Evolutionary conservation across 1,140 invertebrate genomes (phyloP), one percentile per base, ranked within the genome.

Genomic region (Nasonia longicornis): DNA sequence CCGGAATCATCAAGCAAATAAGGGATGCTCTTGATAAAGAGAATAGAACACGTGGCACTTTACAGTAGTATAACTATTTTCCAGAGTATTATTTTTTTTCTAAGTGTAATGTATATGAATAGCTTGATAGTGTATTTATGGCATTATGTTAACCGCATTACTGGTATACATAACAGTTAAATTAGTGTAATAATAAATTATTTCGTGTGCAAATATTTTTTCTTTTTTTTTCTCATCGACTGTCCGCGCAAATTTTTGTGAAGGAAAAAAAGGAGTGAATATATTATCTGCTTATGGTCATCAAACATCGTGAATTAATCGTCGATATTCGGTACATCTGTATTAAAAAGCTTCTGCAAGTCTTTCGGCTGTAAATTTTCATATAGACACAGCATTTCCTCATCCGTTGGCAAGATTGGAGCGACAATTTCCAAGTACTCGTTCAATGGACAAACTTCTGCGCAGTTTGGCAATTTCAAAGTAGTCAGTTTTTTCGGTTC

Each of bases 381-480:
- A n/a, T 29, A 70, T 31, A 78, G n/a, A 58, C 77, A 78, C 2
- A 69, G 11, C 77, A 78, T 78, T 3, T 78, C 77, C 2, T 78
- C 77, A 35, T 70, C 64, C 20, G 77, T 48, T 12, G 77, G 77
- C 26, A 78, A 70, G 6, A 70, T 14, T 52, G 64, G 45, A 16
- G 52, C 16, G 0, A 78, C n/a, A n/a, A 48, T 29, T 20, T 78
- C 52, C 26, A 70, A 20, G 20, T 78, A 78, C 3, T 70, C 31
- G 6, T 70, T 20, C 2, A 78, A 35, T 64, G 77, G 77, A 70
- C 77, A 78, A 22, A 70, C 31, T 48, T 78, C 64, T 20, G n/a
- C 3, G n/a, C 77, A 78, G 3, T 29, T 69, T 31, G 45, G 16
- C 29, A 78, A 31, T 70, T 45, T 69, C 20, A 70, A 1, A 29